Evolutionary conservation across 2,113 vertebrate genomes (phyloP), one percentile per base, ranked within the genome.

Genomic region (Globicephala melas): DNA sequence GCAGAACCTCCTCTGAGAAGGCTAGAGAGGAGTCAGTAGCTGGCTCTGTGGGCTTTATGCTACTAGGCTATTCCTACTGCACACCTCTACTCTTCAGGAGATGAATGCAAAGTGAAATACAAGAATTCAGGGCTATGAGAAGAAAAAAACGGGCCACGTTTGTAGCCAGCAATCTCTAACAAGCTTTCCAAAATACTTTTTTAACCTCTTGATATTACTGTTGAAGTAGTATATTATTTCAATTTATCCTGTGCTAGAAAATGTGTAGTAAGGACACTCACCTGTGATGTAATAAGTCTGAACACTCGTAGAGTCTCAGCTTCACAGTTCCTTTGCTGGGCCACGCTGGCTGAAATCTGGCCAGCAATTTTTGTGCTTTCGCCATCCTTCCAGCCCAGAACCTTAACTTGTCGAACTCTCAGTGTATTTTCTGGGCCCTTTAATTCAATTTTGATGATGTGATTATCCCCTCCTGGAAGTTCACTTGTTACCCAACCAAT

Each of bases 401-500:
- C 99, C 98, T 99, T 99, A n/a, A 99, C 99, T 98, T 99, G 99
- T 62, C 99, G 99, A 97, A 99, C 99, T 98, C 99, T 98, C 89
- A 99, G 98, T 0, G 99, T 99, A 98, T 99, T 99, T 98, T 99
- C 99, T 3, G 99, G 99, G 63, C 99, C 99, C 93, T 99, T 99
- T 98, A 99, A 98, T 97, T 99, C 99, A 97, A 99, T 99, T 98
- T 99, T 99, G 97, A 99, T 99, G 96, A 99, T 99, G 96, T 99
- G 99, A 98, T 99, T 99, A 97, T 99, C 99, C 47, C 99, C 99
- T 8, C 99, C 99, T 50, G 99, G 99, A 96, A 99, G 99, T 96
- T 99, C 99, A 97, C 99, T 99, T 60, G 99, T 99, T 95, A 99
- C 99, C 99, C 99, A 99, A 97, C 99, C 99, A 98, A 99, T 99